Percentiles rank a stretch among this genome's conserved stretches.
Evolutionary conservation across 53 echinoderm and acorn worm species (phyloP).

Genomic region (Holothuria scabra): DNA sequence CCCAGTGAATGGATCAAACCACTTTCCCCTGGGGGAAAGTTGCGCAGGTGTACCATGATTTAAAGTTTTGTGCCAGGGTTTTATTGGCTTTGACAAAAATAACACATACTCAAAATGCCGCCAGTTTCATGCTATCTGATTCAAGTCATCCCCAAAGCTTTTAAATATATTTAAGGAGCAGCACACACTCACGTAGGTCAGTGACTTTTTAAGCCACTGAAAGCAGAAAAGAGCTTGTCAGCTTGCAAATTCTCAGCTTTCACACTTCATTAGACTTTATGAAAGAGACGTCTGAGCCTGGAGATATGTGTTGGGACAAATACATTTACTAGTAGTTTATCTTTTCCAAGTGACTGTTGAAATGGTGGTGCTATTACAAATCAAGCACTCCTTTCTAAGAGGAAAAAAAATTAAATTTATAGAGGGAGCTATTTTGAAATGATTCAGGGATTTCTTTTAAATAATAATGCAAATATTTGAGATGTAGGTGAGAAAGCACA

Average conservation of each 20-base stretch:
- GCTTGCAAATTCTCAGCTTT: slow-evolving; percentile 39
- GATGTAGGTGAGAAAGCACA: too few relatives aligned
- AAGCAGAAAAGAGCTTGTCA: slow-evolving; percentile 16
- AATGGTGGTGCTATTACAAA: too few relatives aligned
- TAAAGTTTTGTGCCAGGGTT: slow-evolving; percentile 43
- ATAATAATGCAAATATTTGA: too few relatives aligned
- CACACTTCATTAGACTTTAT: slow-evolving; percentile 44
- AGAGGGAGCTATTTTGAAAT: too few relatives aligned
- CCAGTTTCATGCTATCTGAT: slow-evolving; percentile 45
- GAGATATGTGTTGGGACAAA: slow-evolving; percentile 12
- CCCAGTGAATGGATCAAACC: slow-evolving; percentile 44
- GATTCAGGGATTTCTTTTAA: too few relatives aligned
- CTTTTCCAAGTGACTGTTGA: too few relatives aligned
- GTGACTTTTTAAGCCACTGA: slow-evolving; percentile 35
- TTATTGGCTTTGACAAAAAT: slow-evolving; percentile 49
- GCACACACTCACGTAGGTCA: slow-evolving; percentile 41
- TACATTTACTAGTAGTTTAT: too few relatives aligned
- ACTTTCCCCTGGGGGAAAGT: slow-evolving; percentile 39
- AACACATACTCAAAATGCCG: slow-evolving; percentile 41
- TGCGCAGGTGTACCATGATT: slow-evolving; percentile 45
- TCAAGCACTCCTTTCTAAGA: too few relatives aligned
- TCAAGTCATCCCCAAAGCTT: slow-evolving; percentile 47
- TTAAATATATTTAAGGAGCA: slow-evolving; percentile 42
- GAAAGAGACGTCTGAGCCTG: slow-evolving; percentile 45
- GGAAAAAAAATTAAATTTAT: too few relatives aligned